Conservation (phyloP, 2,113 vertebrate genomes). For the Actenoides hombroni region DNA sequence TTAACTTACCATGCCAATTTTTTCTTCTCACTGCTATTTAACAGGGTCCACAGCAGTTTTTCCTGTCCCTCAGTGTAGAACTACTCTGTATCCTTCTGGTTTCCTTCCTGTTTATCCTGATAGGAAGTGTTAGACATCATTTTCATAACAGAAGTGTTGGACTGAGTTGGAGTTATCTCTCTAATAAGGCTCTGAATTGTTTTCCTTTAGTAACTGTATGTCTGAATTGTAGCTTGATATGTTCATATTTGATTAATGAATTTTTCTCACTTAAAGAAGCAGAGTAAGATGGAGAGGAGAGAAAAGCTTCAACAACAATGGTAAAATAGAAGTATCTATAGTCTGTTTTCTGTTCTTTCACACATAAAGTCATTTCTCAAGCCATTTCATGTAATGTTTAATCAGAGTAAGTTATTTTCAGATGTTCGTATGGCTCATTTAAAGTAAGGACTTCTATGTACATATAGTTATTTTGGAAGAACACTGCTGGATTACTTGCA, state of each 20-base stretch:
- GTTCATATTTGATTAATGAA: neutral
- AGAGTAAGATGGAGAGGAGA: neutral
- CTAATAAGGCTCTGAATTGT: neutral
- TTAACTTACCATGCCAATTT: too few species aligned
- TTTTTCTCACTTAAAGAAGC: neutral
- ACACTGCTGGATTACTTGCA: neutral
- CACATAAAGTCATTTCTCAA: neutral
- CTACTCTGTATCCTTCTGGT: neutral
- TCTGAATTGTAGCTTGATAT: neutral
- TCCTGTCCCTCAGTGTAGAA: neutral
- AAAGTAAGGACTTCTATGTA: neutral
- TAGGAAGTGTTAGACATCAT: neutral
- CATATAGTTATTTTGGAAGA: neutral
- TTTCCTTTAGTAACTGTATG: neutral
- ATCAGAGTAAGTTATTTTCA: neutral
- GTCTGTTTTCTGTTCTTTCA: neutral
- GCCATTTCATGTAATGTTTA: neutral
- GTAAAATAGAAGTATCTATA: neutral
- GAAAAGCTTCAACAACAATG: neutral
- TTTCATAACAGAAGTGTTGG: neutral
- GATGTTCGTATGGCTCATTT: neutral
- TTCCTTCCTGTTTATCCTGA: neutral
- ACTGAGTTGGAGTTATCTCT: neutral
- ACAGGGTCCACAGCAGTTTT: neutral
- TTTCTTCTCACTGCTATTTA: neutral